Base-by-base conservation (phyloP, 2,797 vertebrate species). In the Gadopsis bispinosus region DNA sequence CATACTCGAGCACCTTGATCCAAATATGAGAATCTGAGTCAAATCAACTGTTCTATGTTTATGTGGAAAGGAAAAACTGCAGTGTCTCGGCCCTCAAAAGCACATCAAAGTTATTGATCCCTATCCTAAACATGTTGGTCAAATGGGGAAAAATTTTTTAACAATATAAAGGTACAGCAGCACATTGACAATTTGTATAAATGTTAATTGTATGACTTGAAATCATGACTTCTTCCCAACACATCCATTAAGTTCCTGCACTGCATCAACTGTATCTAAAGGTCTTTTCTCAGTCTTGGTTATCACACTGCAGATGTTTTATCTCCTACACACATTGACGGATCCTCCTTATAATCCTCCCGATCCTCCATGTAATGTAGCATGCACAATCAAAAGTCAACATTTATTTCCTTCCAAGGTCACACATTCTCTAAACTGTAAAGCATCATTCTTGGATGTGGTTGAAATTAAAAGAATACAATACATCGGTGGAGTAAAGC, bases 61-160 rank as follows among this genome's bases (percentile, higher is more conserved):
- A 39, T 80, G 55, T 63, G 55, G 35, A 77, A 53, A 53, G 59
- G 59, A 66, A 69, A 74, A 63, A 10, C 33, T 64, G 41, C 13
- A n/a, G 29, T 20, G 29, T 37, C 39, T 33, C 19, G 33, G 35
- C 20, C 19, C 29, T 41, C 17, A 14, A 59, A 47, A 70, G 26
- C 33, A 56, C 14, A 14, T 69, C 5, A 37, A 13, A 17, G 10
- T 55, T 17, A 19, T 41, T 63, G 20, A 11, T 45, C 12, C 4
- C 14, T 29, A 16, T 33, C n/a, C 13, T 29, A n/a, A 60, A 14
- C 4, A 26, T 63, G 53, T 71, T 12, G 26, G 17, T 47, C 0
- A 29, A 31, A 55, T n/a, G 0, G 4, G 4, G 35, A 50, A 72
- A 1, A 31, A 8, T 17, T 7, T 26, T 26, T 26, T 26, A 51